Evolutionary conservation across 1,140 invertebrate species (phyloP).

Genomic region (Drosophila kanapiae): DNA sequence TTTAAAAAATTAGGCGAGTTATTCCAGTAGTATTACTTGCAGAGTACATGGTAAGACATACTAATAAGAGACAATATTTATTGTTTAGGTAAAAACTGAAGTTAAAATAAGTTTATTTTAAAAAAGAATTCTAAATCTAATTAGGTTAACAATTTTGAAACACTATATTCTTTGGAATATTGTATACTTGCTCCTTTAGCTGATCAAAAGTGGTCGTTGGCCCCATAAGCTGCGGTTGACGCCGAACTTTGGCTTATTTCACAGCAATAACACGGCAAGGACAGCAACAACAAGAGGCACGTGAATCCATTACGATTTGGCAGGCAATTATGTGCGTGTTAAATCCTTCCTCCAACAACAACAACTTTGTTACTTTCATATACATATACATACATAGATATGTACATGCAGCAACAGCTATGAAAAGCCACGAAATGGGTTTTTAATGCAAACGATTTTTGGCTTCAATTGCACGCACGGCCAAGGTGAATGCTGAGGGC

Average conservation of each 20-base stretch:
- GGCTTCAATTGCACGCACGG: slow-evolving; percentile 59
- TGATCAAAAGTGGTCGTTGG: slow-evolving; percentile 9
- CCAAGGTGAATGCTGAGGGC: slow-evolving; percentile 69
- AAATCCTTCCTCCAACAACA: slow-evolving; percentile 34
- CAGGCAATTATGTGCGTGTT: slow-evolving; percentile 20
- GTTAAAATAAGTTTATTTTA: no score
- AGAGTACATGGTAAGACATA: no score
- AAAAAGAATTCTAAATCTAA: no score
- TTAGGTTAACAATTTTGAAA: no score
- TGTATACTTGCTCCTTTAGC: neutral
- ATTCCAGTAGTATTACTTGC: no score
- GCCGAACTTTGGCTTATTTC: slow-evolving; percentile 1
- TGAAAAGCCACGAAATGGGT: slow-evolving; percentile 72
- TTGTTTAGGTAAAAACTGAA: no score
- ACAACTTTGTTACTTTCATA: neutral
- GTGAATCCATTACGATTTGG: slow-evolving; percentile 11
- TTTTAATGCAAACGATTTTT: slow-evolving; percentile 79
- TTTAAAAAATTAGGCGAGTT: neutral
- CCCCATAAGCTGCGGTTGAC: slow-evolving; percentile 7
- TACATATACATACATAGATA: neutral
- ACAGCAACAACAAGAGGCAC: slow-evolving; percentile 6
- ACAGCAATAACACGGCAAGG: slow-evolving; percentile 8
- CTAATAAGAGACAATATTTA: no score
- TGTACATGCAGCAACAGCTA: slow-evolving; percentile 28
- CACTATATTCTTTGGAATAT: neutral